Conservation (phyloP, 2,797 vertebrate genomes). For the Chrosomus eos region DNA sequence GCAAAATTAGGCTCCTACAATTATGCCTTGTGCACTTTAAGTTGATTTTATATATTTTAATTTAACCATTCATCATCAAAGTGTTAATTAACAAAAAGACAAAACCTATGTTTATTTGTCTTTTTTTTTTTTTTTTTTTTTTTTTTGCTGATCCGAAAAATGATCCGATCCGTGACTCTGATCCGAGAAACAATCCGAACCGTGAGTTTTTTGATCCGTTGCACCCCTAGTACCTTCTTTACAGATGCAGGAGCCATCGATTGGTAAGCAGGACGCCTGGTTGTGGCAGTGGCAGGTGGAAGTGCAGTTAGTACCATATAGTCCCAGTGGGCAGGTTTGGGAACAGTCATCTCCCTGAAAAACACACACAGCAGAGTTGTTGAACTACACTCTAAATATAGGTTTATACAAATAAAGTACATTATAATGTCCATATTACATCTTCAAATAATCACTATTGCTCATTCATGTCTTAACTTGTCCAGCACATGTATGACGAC, state of each 20-base stretch:
- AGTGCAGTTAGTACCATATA: slow-evolving; percentile 90
- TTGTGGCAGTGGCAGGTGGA: slow-evolving; percentile 90
- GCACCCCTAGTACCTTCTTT: slow-evolving; percentile 96
- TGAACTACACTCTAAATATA: neutral
- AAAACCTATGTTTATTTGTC: no score
- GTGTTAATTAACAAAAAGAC: no score
- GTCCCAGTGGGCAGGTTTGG: slow-evolving; percentile 81
- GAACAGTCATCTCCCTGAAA: slow-evolving; percentile 90
- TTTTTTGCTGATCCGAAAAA: no score
- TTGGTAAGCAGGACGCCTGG: slow-evolving; percentile 84
- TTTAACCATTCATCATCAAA: no score
- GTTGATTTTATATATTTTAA: no score
- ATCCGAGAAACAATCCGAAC: no score
- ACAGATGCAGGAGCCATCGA: slow-evolving; percentile 93
- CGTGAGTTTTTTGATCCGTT: no score
- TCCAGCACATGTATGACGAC: neutral
- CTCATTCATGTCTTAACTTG: neutral
- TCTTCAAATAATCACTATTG: neutral
- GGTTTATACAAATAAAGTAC: neutral
- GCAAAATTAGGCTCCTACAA: no score
- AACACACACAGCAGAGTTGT: slow-evolving; percentile 3
- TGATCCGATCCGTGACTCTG: no score
- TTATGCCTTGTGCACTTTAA: no score
- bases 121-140: no score
- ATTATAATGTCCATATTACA: neutral